Conservation (phyloP, 1,140 invertebrate genomes). For the Oedothorax gibbosus region DNA sequence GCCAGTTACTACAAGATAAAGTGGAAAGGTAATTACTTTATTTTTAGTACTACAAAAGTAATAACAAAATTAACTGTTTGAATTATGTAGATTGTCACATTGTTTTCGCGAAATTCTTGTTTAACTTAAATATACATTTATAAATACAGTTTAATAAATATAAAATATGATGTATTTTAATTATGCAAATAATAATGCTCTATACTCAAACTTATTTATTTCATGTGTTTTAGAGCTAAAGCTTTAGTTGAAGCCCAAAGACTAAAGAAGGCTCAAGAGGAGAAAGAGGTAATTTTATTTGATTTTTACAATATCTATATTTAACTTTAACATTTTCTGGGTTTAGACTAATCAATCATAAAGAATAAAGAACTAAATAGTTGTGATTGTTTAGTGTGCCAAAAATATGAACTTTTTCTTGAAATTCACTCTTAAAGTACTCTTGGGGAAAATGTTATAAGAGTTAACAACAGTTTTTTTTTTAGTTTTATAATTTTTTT, state of each 20-base stretch:
- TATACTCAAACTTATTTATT: constrained; percentile 1
- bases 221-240: constrained; percentile 29
- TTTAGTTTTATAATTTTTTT: no score
- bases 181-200: background rate
- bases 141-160: background rate
- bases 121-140: background rate
- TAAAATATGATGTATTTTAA: background rate
- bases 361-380: no score
- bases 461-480: no score
- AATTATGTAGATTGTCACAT: background rate
- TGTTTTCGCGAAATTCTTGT: background rate
- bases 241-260: constrained; percentile 31
- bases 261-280: constrained; percentile 35
- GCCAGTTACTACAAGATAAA: constrained; percentile 20
- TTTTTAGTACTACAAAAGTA: background rate
- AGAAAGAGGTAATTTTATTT: constrained; percentile 36
- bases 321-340: no score
- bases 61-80: background rate
- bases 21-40: constrained; percentile 18
- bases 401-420: no score
- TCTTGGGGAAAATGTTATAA: no score
- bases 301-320: background rate
- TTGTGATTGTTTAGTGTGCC: no score
- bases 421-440: no score
- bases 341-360: no score